Conservation (phyloP, 2,888 invertebrate genomes). For the Drosophila limbata region DNA sequence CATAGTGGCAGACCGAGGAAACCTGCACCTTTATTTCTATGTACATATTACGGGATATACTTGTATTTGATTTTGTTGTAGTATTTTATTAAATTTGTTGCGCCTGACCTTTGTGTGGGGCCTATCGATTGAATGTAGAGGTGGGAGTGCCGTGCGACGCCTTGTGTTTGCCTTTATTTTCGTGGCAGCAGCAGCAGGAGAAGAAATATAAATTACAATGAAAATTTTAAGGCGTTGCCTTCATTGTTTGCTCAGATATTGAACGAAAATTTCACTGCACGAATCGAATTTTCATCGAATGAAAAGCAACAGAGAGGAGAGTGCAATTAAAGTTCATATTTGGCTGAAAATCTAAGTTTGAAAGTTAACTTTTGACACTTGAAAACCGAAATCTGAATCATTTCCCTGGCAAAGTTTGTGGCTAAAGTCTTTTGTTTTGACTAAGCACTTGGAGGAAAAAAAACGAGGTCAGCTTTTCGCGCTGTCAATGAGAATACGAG, state of each 20-base stretch:
- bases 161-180: slow-evolving; percentile 74
- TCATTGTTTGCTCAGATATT: slow-evolving; percentile 32
- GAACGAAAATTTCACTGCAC: slow-evolving; percentile 64
- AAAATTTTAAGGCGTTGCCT: slow-evolving; percentile 51
- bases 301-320: slow-evolving; percentile 4
- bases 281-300: slow-evolving; percentile 39
- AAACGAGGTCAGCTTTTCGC: slow-evolving; percentile 35
- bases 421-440: slow-evolving; percentile 49
- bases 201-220: slow-evolving; percentile 37
- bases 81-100: slow-evolving; percentile 52
- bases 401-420: slow-evolving; percentile 50
- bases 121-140: slow-evolving; percentile 66
- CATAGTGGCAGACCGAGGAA: slow-evolving; percentile 28
- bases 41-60: slow-evolving; percentile 17
- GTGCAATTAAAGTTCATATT: slow-evolving; percentile 41
- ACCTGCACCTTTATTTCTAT: slow-evolving; percentile 71
- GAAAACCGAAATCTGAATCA: slow-evolving; percentile 20
- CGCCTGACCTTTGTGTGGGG: slow-evolving; percentile 66
- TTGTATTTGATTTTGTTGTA: slow-evolving; percentile 28
- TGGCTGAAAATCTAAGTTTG: slow-evolving; percentile 17
- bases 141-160: slow-evolving; percentile 71
- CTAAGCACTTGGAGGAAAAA: background rate
- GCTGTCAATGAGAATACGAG: slow-evolving; percentile 17
- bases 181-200: slow-evolving; percentile 22
- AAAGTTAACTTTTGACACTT: slow-evolving; percentile 40